A percentile compares a stretch with the other conserved stretches of the same genome.
Conservation (phyloP, 2,113 vertebrate species). For the Rattus rattus region DNA sequence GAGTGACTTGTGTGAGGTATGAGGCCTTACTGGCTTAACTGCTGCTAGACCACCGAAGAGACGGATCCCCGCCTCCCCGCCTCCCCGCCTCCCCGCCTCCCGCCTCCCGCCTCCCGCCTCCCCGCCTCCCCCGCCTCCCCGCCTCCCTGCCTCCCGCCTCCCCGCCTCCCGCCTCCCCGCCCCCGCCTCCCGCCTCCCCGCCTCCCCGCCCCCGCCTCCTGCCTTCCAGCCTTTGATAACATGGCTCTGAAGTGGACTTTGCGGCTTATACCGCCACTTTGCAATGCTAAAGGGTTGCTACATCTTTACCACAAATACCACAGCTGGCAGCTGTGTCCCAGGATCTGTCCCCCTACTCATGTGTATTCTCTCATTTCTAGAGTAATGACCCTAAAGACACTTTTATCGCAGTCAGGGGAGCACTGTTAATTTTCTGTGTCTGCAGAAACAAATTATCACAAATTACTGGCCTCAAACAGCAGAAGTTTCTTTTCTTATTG, state of each 20-base stretch:
- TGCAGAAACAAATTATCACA: not conserved
- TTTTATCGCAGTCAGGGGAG: not conserved
- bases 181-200: rapidly evolving
- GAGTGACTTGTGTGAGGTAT: not conserved
- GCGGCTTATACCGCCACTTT: not conserved
- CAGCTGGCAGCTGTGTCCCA: not conserved
- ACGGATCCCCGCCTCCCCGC: rapidly evolving
- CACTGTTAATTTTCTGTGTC: not conserved
- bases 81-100: too few species aligned
- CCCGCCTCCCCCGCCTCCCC: too few species aligned
- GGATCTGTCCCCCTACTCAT: not conserved
- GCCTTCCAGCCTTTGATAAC: not conserved
- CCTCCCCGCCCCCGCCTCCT: too few species aligned
- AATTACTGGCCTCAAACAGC: not conserved
- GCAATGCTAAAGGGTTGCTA: too few species aligned
- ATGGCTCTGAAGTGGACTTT: not conserved
- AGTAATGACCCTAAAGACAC: not conserved
- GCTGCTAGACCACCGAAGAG: not conserved
- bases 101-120: rapidly evolving
- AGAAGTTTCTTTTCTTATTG: not conserved
- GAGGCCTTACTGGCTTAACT: too few species aligned
- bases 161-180: too few species aligned
- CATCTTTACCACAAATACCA: not conserved
- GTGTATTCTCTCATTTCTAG: not conserved
- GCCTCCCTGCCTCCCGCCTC: rapidly evolving